Base-by-base conservation (phyloP, 2,888 invertebrate species). In the Saturnia japonica region DNA sequence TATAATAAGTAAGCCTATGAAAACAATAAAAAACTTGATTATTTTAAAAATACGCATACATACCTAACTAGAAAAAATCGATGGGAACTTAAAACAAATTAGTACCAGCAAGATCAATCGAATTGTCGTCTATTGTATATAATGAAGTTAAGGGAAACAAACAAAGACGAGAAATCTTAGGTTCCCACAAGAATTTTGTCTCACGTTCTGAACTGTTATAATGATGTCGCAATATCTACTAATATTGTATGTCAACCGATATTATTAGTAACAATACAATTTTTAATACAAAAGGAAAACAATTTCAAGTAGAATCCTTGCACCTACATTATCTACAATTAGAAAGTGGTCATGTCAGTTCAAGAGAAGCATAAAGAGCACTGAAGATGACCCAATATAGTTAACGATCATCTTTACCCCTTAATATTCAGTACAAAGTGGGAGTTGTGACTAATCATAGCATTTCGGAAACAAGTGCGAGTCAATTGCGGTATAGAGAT, bases 171-270 rank as follows among this genome's bases (percentile, higher is more conserved):
- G 62, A 62, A 62, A 62, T 34, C 62, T 28, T 62, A 62, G 16
- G 34, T 28, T 62, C 62, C 7, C 62, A 62, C 28, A 34, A 62
- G 34, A 14, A 12, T 28, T 62, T 62, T 62, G 62, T 62, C 28
- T 62, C 34, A 62, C 62, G 34, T 62, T 62, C 62, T 62, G 34
- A 62, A 62, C 14, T 62, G n/a, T 62, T 62, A 62, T 28, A 19
- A 62, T 14, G 4, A 6, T 34, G 8, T 54, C 11, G 54, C 54
- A 54, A 54, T 22, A 22, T 22, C 2, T 54, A n/a, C n/a, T n/a
- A n/a, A 22, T 19, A 47, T 47, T 47, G 47, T 19, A 47, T 47
- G 4, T 47, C 47, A 19, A 47, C 4, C 47, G 47, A 47, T 47
- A 47, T 8, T 12, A 47, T 4, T 6, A 12, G 19, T 54, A 54